Percentiles rank a stretch among this genome's conserved stretches.
Evolutionary conservation across 2,797 vertebrate genomes (phyloP).

Genomic region (Remorina albescens): DNA sequence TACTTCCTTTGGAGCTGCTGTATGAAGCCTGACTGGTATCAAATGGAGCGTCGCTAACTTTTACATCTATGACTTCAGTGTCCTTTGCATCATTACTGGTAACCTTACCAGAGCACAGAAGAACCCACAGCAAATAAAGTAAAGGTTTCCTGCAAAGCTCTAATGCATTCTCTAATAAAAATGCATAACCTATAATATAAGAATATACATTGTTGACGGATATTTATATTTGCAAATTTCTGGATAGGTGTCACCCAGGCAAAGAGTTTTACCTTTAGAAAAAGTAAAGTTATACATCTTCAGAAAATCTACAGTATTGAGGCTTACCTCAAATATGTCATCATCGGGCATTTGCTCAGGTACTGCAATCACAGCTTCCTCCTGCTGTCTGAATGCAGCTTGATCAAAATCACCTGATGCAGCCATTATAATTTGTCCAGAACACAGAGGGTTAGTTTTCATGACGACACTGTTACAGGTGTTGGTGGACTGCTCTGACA

Average conservation of each 20-base stretch:
- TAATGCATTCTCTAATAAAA: not conserved
- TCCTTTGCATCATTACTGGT: conserved; percentile 12
- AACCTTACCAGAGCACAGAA: conserved; percentile 35
- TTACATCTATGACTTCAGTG: conserved; percentile 1
- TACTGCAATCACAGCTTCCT: conserved; percentile 46
- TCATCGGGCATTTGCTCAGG: conserved; percentile 48
- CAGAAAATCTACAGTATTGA: not conserved
- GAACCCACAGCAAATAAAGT: conserved; percentile 26
- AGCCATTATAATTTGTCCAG: conserved; percentile 20
- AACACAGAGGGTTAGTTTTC: not conserved
- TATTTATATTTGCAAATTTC: not conserved
- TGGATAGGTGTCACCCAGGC: too few species aligned
- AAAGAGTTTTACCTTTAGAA: not conserved
- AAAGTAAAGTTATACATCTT: not conserved
- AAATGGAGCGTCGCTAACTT: not conserved
- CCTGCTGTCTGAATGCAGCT: conserved; percentile 38
- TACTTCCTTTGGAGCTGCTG: conserved; percentile 13
- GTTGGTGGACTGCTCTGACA: not conserved
- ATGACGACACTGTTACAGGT: not conserved
- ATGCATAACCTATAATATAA: not conserved
- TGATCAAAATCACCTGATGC: conserved; percentile 39
- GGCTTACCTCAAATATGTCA: conserved; percentile 52
- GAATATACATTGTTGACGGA: not conserved
- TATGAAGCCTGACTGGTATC: conserved; percentile 11
- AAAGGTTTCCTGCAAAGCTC: not conserved